Conservation (phyloP, 2,113 vertebrate genomes). For the Clinocottus analis region DNA sequence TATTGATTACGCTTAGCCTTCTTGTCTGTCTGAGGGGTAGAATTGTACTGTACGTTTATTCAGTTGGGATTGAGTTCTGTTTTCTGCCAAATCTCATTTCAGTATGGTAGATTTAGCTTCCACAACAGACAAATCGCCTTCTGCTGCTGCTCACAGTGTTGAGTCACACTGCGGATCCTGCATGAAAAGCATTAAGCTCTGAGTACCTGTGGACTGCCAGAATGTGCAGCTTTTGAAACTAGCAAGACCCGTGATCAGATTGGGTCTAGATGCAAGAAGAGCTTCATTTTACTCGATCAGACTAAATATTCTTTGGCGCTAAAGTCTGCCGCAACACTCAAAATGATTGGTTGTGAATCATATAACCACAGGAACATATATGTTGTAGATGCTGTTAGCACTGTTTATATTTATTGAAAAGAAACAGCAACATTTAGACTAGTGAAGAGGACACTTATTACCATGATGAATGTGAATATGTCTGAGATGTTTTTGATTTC, state of each 20-base stretch:
- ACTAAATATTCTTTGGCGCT: neutral
- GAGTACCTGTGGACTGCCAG: constrained; percentile 69
- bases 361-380: neutral
- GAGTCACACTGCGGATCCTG: constrained; percentile 72
- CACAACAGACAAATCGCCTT: constrained; percentile 48
- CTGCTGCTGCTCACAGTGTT: constrained; percentile 52
- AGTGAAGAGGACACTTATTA: neutral
- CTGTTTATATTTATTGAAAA: neutral
- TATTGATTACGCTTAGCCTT: constrained; percentile 63
- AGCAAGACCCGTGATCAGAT: constrained; percentile 76
- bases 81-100: constrained; percentile 50
- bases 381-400: neutral
- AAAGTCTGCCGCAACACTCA: neutral
- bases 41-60: constrained; percentile 34
- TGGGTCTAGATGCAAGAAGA: neutral
- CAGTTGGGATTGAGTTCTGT: constrained; percentile 37
- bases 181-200: constrained; percentile 41
- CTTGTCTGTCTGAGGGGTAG: constrained; percentile 34
- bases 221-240: constrained; percentile 71
- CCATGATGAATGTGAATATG: neutral
- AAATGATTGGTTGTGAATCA: neutral
- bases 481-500: neutral
- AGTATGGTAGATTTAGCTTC: constrained; percentile 56
- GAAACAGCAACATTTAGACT: neutral
- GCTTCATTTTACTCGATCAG: neutral